Base-by-base conservation (phyloP, 1,140 invertebrate species). In the Pseudobourletiella spinata region DNA sequence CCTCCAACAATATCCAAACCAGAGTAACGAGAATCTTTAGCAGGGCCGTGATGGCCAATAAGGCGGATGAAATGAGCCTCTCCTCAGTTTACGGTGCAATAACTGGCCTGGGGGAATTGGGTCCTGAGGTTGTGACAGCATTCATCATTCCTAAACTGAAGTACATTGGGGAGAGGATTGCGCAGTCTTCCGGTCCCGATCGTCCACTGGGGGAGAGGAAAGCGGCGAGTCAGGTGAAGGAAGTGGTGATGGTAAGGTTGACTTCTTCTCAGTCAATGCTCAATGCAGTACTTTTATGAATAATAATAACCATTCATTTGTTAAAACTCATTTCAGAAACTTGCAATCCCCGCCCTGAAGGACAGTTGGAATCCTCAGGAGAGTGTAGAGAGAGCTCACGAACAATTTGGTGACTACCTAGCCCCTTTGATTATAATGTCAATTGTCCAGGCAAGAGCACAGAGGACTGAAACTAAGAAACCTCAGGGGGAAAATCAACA, bases 1-100 rank as follows among this genome's bases (percentile, higher is more conserved):
- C 90, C 22, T 96, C 92, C 2, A 98, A 97, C 75, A 94, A 94
- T 75, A 82, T 98, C 32, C 94, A 97, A 78, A 95, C 91, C 0
- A 81, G 95, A 72, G 86, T 98, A 0, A 96, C 93, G 0, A 81
- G 91, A 60, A 80, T 87, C 69, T 87, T 87, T 61, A 81, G 80
- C 69, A 82, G 82, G 42, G 86, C 89, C 2, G 74, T 95, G 15
- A 84, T 87, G 32, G 32, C 32, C n/a, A 39, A 39, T n/a, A 39
- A 8, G 8, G 32, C 32, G 64, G 89, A 91, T 46, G 87, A 90
- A 77, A 86, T 89, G 1, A 87, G 89, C 6, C 75, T 97, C 1
- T 88, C 93, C 1, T 93, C 94, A 3, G 76, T 95, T 1, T 98
- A 97, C 76, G 95, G 95, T 6, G 89, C 92, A 11, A 84, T 98